Evolutionary conservation across 2,888 invertebrate species (phyloP), one percentile per base, ranked within the genome.

Genomic region (Cephonodes hylas): DNA sequence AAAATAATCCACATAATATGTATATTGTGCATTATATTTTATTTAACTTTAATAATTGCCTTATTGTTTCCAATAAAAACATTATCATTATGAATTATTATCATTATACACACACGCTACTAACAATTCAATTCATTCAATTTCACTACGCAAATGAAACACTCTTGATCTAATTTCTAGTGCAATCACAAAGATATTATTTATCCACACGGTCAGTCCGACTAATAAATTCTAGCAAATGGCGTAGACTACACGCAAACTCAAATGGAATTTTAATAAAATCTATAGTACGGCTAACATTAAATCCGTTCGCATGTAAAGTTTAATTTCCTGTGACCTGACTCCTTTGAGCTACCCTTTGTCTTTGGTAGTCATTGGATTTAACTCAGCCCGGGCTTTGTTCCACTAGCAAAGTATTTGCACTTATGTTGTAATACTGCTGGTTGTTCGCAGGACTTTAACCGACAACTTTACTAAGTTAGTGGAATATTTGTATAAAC

Each of bases 271-370:
- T 59, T 62, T 59, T 59, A 59, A 42, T 59, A 59, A 38, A 59
- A 46, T 46, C 38, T 38, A 22, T 59, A 66, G 34, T 60, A 23
- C 56, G 45, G 53, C 63, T 13, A 67, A 64, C 65, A 67, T 69
- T 65, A 64, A 66, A 72, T 62, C 61, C 74, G 66, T 71, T 79
- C 75, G 69, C 69, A 81, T 80, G 80, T 76, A 75, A 80, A 80
- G 75, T 80, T 82, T 81, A 80, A 84, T 84, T 83, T 83, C 83
- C 83, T 80, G 80, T 61, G 62, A 68, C 70, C 60, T 66, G 61
- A 67, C 64, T 72, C 71, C 73, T 74, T 75, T 73, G 72, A 74
- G 71, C 62, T 64, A 66, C 75, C 60, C 73, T 77, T 80, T 82
- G 81, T 80, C 80, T 81, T 71, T 70, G 71, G 67, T 66, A 74